Evolutionary conservation across 2,797 vertebrate species (phyloP).

Genomic region (Lates japonicus): DNA sequence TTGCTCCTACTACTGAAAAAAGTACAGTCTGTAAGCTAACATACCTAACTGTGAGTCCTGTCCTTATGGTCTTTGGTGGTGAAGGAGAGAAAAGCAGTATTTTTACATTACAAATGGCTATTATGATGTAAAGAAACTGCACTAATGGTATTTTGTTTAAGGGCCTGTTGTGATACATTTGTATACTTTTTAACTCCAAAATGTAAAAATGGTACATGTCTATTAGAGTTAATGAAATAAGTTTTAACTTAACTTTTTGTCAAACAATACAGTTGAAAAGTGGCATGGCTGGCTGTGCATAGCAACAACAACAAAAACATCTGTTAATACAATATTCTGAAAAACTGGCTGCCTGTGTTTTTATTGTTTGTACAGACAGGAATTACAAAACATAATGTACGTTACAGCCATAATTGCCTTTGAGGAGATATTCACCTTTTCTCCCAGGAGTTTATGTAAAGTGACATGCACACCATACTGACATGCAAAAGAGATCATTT

Average conservation of each 20-base stretch:
- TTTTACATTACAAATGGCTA: conserved; percentile 34
- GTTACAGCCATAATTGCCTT: conserved; percentile 56
- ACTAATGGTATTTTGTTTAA: conserved; percentile 39
- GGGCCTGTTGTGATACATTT: conserved; percentile 34
- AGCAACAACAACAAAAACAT: conserved; percentile 4
- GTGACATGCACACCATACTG: conserved; percentile 67
- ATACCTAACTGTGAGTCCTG: neutral
- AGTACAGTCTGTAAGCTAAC: conserved; percentile 9
- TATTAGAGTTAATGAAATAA: neutral
- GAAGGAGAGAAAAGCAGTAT: conserved; percentile 8
- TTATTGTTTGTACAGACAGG: conserved; percentile 73
- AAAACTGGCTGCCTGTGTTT: conserved; percentile 67
- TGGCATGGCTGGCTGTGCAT: conserved; percentile 15
- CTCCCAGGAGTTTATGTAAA: conserved; percentile 38
- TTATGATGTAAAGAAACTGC: conserved; percentile 18
- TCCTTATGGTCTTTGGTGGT: conserved; percentile 8
- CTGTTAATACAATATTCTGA: conserved; percentile 33
- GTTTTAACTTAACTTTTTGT: neutral
- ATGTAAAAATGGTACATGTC: neutral
- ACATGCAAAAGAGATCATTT: conserved; percentile 70
- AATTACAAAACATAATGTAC: conserved; percentile 65
- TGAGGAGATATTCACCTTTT: conserved; percentile 49
- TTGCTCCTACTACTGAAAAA: conserved; percentile 23
- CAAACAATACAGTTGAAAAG: neutral
- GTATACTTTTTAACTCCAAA: conserved; percentile 20